Base-by-base conservation (phyloP, 2,113 vertebrate genomes). In the Oryzias woworae region DNA sequence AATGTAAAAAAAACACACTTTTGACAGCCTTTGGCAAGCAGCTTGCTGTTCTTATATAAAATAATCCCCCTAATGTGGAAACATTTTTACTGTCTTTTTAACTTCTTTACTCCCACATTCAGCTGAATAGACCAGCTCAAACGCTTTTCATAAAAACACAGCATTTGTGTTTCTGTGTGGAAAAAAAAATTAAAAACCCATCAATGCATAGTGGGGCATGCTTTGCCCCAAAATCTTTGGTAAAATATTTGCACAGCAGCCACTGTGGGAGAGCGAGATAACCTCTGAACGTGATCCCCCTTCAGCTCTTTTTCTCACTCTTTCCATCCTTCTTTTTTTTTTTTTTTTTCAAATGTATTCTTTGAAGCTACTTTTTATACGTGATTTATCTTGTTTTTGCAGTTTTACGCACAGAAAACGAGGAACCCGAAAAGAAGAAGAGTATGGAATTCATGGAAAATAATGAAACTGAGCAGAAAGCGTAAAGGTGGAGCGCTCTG, bases 171-270 rank as follows among this genome's bases (percentile, higher is more conserved):
- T 57, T 46, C 47, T 53, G 46, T 66, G 49, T 43, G 49, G 44
- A 45, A 45, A 45, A 45, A 45, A 45, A 45, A 16, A 45, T 62
- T 51, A 44, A 66, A 31, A 51, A 62, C 68, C 31, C 7, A 28
- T 5, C 4, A 28, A 61, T 75, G 53, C 23, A 41, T 60, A 65
- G 52, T 36, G 75, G 17, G 7, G 49, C 46, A 52, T 66, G 69
- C 72, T 71, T 57, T 82, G 75, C 80, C 77, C 78, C 71, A 53
- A 85, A 86, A 85, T 80, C 84, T 87, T 85, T 81, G 22, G 74
- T 86, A 52, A 82, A 87, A 87, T 86, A 85, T 89, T 89, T 85
- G 77, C 87, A 78, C 85, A 89, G 82, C 62, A 41, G 68, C 76
- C 78, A 67, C 73, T 68, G 71, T 82, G 81, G 78, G 66, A 61